phyloP scores from a whole-genome alignment of 2,888 invertebrate genomes.

The Malacosoma neustria region DNA sequence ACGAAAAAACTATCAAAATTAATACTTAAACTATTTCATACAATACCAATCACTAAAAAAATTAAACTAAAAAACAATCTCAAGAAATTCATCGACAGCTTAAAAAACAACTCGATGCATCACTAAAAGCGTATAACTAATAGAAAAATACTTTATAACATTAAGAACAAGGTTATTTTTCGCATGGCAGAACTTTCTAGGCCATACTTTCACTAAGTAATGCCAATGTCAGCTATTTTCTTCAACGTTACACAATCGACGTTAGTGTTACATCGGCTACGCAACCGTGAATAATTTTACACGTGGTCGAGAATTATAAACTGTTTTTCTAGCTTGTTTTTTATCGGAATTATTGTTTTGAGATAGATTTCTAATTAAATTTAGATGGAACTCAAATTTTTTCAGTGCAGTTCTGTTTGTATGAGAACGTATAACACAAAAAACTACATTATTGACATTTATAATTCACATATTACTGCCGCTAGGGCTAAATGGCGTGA shows the following conservation, averaged over 20 bases:
- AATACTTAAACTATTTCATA: too few relatives aligned
- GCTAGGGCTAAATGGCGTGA: too few relatives aligned
- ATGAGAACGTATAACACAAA: too few relatives aligned
- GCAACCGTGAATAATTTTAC: conserved; percentile 21
- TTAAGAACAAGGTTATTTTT: conserved; percentile 12
- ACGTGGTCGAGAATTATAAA: conserved; percentile 12
- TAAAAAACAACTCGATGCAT: too few relatives aligned
- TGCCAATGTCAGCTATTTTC: conserved; percentile 69
- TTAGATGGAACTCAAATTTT: background rate
- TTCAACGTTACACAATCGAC: conserved; percentile 44
- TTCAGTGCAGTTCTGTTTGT: too few relatives aligned
- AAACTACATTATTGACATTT: too few relatives aligned
- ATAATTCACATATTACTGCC: too few relatives aligned
- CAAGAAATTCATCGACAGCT: too few relatives aligned
- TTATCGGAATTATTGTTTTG: too few relatives aligned
- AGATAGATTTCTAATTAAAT: conserved; percentile 5
- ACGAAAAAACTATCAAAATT: too few relatives aligned
- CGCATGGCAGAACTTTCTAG: conserved; percentile 8
- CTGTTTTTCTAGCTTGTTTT: background rate
- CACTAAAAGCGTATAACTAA: conserved; percentile 23
- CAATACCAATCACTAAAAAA: too few relatives aligned
- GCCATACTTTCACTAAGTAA: conserved; percentile 60
- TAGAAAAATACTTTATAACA: conserved; percentile 14
- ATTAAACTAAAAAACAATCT: too few relatives aligned
- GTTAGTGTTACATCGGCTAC: conserved; percentile 27